Evolutionary conservation across 2,888 invertebrate genomes (phyloP).

Genomic region (Chouioia cunea): DNA sequence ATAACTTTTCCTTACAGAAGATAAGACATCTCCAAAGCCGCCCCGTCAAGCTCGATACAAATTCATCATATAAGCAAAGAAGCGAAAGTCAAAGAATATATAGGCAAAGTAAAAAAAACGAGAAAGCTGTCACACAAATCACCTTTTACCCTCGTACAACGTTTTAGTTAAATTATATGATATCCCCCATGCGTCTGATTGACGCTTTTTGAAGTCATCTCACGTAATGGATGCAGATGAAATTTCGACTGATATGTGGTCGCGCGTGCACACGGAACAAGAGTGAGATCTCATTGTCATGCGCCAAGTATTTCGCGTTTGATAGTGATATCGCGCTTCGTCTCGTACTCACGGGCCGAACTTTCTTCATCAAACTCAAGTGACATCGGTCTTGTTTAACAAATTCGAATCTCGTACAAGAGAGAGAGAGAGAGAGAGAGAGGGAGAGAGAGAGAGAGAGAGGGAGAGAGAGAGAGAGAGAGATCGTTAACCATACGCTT

Average conservation of each 20-base stretch:
- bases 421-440: constrained; percentile 11
- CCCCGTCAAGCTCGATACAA: too few species aligned
- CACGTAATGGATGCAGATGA: constrained; percentile 41
- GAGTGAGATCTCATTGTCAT: constrained; percentile 45
- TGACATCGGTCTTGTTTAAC: constrained; percentile 46
- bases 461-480: constrained; percentile 13
- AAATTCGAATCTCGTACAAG: constrained; percentile 36
- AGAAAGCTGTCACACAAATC: too few species aligned
- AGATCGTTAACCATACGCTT: constrained; percentile 15
- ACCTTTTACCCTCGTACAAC: not conserved
- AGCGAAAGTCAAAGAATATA: too few species aligned
- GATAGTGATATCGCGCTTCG: constrained; percentile 44
- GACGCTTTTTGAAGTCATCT: constrained; percentile 21
- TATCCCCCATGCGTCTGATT: constrained; percentile 11
- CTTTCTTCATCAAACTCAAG: constrained; percentile 48
- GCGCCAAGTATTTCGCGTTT: constrained; percentile 45
- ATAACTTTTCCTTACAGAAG: too few species aligned
- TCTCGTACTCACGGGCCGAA: constrained; percentile 19
- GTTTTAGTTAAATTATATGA: constrained; percentile 20
- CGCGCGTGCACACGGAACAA: constrained; percentile 21
- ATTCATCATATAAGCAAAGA: too few species aligned
- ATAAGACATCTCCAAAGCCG: too few species aligned
- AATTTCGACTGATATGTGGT: constrained; percentile 40
- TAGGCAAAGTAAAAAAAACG: too few species aligned
- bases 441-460: constrained; percentile 21